phyloP scores from a whole-genome alignment of 2,888 invertebrate genomes.

The Lysandra bellargus region DNA sequence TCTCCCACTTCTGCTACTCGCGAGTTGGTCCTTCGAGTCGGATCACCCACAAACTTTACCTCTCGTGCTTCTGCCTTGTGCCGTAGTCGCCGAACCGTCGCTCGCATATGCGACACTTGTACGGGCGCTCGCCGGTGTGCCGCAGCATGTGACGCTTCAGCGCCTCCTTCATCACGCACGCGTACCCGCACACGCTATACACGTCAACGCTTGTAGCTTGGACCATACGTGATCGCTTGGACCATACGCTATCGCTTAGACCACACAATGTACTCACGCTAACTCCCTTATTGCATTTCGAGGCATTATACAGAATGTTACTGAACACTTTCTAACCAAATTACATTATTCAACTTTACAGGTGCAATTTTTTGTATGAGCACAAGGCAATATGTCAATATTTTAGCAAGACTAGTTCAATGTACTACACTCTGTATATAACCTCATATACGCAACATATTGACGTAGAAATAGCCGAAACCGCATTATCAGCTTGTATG shows the following conservation, averaged over 20 bases:
- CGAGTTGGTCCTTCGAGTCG: neutral
- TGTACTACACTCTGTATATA: neutral
- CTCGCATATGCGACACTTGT: slow-evolving; percentile 70
- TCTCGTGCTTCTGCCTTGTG: slow-evolving; percentile 69
- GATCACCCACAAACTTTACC: slow-evolving; percentile 46
- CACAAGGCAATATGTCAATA: too few relatives aligned
- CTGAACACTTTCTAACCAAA: neutral
- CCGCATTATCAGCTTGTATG: neutral
- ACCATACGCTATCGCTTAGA: neutral
- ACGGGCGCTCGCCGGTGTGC: slow-evolving; percentile 67
- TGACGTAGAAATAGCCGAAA: neutral
- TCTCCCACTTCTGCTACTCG: too few relatives aligned
- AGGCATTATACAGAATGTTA: neutral
- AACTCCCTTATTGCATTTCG: neutral
- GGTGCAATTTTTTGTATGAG: too few relatives aligned
- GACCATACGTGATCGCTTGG: neutral
- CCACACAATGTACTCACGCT: neutral
- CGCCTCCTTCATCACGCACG: slow-evolving; percentile 63
- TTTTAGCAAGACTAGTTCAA: too few relatives aligned
- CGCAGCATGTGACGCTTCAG: slow-evolving; percentile 69
- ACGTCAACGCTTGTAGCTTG: neutral
- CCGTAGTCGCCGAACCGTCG: slow-evolving; percentile 67
- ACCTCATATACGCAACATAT: neutral
- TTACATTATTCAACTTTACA: neutral
- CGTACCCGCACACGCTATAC: slow-evolving; percentile 61